Percentiles rank a stretch among this genome's conserved stretches.
phyloP scores from a whole-genome alignment of 2,888 invertebrate genomes.

The Xanthorhoe designata region DNA sequence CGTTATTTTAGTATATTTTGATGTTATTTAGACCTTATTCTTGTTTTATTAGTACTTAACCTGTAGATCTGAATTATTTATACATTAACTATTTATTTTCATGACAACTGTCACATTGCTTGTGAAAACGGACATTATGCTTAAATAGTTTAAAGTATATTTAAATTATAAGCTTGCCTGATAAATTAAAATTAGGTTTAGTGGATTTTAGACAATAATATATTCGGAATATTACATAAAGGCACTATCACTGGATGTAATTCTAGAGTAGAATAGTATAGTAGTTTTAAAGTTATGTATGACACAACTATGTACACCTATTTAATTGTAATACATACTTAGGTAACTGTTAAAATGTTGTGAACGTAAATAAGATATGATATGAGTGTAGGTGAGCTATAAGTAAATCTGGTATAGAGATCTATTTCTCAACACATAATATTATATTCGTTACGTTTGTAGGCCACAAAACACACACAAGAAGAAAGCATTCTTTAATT shows the following conservation, averaged over 20 bases:
- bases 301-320: neutral
- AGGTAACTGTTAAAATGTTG: neutral
- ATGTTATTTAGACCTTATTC: neutral
- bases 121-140: neutral
- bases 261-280: no score
- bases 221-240: neutral
- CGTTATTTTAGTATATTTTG: no score
- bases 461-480: no score
- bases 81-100: neutral
- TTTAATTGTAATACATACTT: neutral
- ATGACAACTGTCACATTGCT: neutral
- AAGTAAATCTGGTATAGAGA: no score
- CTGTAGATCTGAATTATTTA: neutral
- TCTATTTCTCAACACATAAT: no score
- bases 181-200: neutral
- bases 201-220: neutral
- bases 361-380: no score
- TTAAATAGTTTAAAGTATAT: neutral
- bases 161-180: conserved; percentile 2
- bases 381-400: no score
- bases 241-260: neutral
- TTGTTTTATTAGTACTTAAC: neutral
- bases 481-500: no score
- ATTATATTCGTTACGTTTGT: no score
- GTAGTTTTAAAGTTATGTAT: neutral